Evolutionary conservation across 35 echinoderm and acorn worm genomes (phyloP), one percentile per base, ranked within the genome.

Genomic region (Apostichopus californicus): DNA sequence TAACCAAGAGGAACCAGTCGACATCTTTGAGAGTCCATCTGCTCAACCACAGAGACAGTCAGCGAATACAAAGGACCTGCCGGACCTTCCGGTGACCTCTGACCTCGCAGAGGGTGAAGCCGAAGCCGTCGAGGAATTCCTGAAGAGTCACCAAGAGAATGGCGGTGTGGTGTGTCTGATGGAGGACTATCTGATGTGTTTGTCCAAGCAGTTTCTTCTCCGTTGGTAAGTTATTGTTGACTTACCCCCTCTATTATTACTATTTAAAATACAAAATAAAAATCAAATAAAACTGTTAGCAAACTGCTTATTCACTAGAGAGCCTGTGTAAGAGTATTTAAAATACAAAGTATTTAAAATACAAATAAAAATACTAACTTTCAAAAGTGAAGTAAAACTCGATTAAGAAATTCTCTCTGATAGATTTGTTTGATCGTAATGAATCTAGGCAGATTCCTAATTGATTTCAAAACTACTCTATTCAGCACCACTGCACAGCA

Each of bases 11-110:
- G 81, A 85, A 55, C 81, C 55, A 60, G 7, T 59, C 57, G 54
- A 85, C 55, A 85, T 85, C 55, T 85, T 85, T 85, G 81, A 85
- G 24, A 85, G 81, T 58, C 54, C 81, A 10, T 85, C 81, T 18
- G 81, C 81, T 10, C 81, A 85, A 59, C 81, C 81, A 9, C 81
- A 85, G 56, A 85, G 55, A 58, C 81, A 85, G 11, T 85, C 55
- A 58, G 81, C 81, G 8, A 59, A 59, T 12, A 52, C 81, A 22
- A 85, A 59, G 57, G 81, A 85, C n/a, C 56, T 85, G 5, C 81
- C 81, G 3, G 81, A 85, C 17, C 81, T 57, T 58, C 81, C 81
- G 5, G 55, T 85, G 81, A 85, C 81, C 81, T 85, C 34, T 58
- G 86, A 89, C 68, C 86, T 89, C 0, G 11, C 60, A 8, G 86